These are phyloP conservation scores for Lycia hirtaria DNA, from an alignment of 2,888 invertebrate species.

Conservation along the genomic window DNA sequence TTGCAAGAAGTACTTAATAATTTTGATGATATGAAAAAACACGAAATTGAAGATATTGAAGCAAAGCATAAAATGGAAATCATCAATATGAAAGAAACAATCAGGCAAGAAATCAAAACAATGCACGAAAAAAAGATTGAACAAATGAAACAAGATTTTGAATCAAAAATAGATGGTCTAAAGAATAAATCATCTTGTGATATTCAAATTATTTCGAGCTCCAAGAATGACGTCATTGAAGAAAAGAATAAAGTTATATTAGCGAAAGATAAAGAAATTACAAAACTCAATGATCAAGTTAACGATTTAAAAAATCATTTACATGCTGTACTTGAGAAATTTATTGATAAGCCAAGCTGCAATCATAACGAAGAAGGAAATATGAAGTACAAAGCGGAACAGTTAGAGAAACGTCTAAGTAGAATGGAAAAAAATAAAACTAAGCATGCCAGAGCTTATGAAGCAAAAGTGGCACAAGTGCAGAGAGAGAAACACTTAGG, in stretches of 20 bases:
- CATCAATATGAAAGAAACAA: slow-evolving; percentile 53
- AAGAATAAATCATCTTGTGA: slow-evolving; percentile 48
- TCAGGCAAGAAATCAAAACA: slow-evolving; percentile 58
- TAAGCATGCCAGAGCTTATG: slow-evolving; percentile 61
- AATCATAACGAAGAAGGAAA: slow-evolving; percentile 50
- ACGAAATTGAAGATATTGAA: slow-evolving; percentile 66
- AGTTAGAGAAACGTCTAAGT: slow-evolving; percentile 68
- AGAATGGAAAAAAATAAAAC: slow-evolving; percentile 68
- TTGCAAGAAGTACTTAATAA: slow-evolving; percentile 63
- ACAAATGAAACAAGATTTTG: slow-evolving; percentile 56
- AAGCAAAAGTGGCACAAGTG: slow-evolving; percentile 64
- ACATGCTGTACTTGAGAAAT: slow-evolving; percentile 55
- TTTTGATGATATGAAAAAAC: slow-evolving; percentile 58
- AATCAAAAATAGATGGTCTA: slow-evolving; percentile 54
- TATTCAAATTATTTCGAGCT: slow-evolving; percentile 45
- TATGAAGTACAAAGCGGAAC: slow-evolving; percentile 52
- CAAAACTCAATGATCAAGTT: slow-evolving; percentile 52
- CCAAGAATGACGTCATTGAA: slow-evolving; percentile 52
- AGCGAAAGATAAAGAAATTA: slow-evolving; percentile 63
- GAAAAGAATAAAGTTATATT: slow-evolving; percentile 61
- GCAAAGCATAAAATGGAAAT: slow-evolving; percentile 66
- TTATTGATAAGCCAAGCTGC: slow-evolving; percentile 55
- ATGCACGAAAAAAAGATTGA: slow-evolving; percentile 62
- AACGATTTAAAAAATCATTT: slow-evolving; percentile 63
- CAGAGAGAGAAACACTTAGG: slow-evolving; percentile 72